Conservation (phyloP, 2,888 invertebrate genomes). For the Cerastoderma edule region DNA sequence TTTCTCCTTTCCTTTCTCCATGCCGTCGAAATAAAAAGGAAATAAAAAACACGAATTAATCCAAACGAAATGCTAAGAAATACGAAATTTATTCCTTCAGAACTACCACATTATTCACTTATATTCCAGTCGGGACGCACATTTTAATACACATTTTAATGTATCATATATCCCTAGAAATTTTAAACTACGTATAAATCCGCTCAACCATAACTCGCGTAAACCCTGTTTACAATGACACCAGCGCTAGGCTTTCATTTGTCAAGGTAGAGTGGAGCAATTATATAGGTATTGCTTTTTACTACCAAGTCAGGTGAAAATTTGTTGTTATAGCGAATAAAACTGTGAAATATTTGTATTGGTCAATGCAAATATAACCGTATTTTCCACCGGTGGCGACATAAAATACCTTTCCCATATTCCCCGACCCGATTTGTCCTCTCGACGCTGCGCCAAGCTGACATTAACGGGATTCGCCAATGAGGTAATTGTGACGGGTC, state of each 20-base stretch:
- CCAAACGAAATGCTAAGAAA: not conserved
- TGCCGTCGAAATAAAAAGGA: constrained; percentile 14
- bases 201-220: constrained; percentile 19
- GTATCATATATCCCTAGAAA: constrained; percentile 17
- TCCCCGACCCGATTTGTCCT: too few relatives aligned
- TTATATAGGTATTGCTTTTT: constrained; percentile 25
- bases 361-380: constrained; percentile 12
- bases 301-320: constrained; percentile 20
- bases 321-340: not conserved
- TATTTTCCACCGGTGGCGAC: too few relatives aligned
- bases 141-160: constrained; percentile 26
- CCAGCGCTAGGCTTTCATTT: constrained; percentile 18
- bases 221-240: constrained; percentile 15
- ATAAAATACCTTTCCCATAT: too few relatives aligned
- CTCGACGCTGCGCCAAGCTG: too few relatives aligned
- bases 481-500: too few relatives aligned
- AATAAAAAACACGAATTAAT: too few relatives aligned
- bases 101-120: constrained; percentile 16
- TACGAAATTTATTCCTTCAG: constrained; percentile 19
- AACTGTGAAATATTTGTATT: constrained; percentile 19
- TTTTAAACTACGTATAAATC: constrained; percentile 10
- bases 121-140: constrained; percentile 17
- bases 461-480: too few relatives aligned
- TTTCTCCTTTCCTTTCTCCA: constrained; percentile 21
- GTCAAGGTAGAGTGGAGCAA: constrained; percentile 13